A percentile compares a stretch with the other conserved stretches of the same genome.
phyloP scores from a whole-genome alignment of 2,113 vertebrate genomes.

The Lucifuga dentata region DNA sequence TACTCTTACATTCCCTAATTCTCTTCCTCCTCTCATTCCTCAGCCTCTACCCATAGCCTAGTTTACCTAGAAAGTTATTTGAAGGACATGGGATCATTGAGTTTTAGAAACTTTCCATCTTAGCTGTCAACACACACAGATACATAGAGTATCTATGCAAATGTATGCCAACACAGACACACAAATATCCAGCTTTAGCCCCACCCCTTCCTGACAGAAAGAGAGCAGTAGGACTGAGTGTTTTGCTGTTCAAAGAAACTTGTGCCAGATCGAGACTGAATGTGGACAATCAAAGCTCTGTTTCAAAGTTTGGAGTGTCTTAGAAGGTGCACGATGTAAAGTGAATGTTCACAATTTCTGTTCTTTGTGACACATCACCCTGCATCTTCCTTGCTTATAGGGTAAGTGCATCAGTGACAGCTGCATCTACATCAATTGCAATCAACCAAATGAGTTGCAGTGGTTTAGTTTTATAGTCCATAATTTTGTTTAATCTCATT shows the following conservation, averaged over 20 bases:
- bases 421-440: neutral
- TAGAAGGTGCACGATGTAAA: conserved; percentile 1
- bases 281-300: conserved; percentile 16
- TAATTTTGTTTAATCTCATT: neutral
- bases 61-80: conserved; percentile 62
- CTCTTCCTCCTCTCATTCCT: conserved; percentile 2
- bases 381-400: neutral
- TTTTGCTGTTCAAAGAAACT: conserved; percentile 33
- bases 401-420: neutral
- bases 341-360: conserved; percentile 2
- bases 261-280: conserved; percentile 4
- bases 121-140: conserved; percentile 17
- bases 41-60: conserved; percentile 29
- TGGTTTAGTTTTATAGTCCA: neutral
- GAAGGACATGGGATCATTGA: conserved; percentile 58
- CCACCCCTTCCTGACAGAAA: conserved; percentile 59
- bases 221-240: conserved; percentile 45
- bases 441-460: neutral
- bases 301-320: conserved; percentile 8
- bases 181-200: conserved; percentile 13
- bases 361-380: neutral
- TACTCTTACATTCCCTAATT: neutral
- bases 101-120: conserved; percentile 33
- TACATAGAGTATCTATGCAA: conserved; percentile 37
- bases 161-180: conserved; percentile 32